Base-by-base conservation (phyloP, 2,888 invertebrate genomes). In the Enchytraeus crypticus region DNA sequence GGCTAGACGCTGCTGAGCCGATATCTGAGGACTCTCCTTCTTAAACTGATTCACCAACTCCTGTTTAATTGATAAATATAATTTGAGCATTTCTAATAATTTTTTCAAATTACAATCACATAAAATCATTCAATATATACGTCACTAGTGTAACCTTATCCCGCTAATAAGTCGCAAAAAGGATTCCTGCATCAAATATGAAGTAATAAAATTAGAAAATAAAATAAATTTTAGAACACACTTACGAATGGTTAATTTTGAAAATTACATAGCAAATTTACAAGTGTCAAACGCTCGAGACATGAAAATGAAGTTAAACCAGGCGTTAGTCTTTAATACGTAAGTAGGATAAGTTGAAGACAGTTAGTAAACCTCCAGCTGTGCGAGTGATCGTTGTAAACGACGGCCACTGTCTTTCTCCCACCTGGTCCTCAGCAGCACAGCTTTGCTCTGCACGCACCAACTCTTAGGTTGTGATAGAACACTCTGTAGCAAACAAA, bases 311-410 rank as follows among this genome's bases (percentile, higher is more conserved):
- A n/a, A n/a, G n/a, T n/a, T n/a, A n/a, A n/a, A n/a, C n/a, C n/a
- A n/a, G n/a, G n/a, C n/a, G n/a, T n/a, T n/a, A n/a, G n/a, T n/a
- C n/a, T n/a, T n/a, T n/a, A n/a, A n/a, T n/a, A n/a, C n/a, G n/a
- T n/a, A n/a, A n/a, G n/a, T n/a, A n/a, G n/a, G n/a, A n/a, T n/a
- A n/a, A n/a, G n/a, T n/a, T n/a, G n/a, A n/a, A n/a, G n/a, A n/a
- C n/a, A n/a, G n/a, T n/a, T n/a, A n/a, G n/a, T 5, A 47, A 64
- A 87, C 86, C 80, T 92, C 90, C 66, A 88, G 84, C 79, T 95
- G 95, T 74, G 85, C 83, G 84, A 95, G 85, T 27, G 92, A 87
- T 45, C 96, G 83, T 75, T 95, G 93, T 18, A 93, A 86, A 0
- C 90, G 88, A 59, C 95, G 84, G 60, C 87, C 86, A 71, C 88